Base-by-base conservation (phyloP, 2,113 vertebrate species). In the Gila orcuttii region DNA sequence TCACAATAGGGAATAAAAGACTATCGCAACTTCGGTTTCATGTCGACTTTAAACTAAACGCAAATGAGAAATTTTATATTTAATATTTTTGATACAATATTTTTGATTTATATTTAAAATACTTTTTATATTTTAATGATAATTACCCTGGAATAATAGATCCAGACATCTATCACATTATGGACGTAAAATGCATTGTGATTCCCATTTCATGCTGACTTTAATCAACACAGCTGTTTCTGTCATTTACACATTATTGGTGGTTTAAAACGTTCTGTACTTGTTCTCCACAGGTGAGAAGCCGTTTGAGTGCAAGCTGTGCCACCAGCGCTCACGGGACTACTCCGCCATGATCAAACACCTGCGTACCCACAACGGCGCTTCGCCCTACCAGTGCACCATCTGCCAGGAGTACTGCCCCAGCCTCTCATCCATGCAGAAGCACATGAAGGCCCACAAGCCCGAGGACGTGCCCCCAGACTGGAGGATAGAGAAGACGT, bases 261-360 rank as follows among this genome's bases (percentile, higher is more conserved):
- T 57, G 25, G 33, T 45, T 36, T 52, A 28, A 79, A 68, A 50
- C n/a, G 3, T 36, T 15, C 69, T 4, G 60, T 8, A 21, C 55
- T 50, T 55, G 39, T 80, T 2, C 52, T 52, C 66, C 7, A 0
- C 94, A 99, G 98, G 98, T n/a, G 98, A 99, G 95, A 99, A 99
- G 95, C 98, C 98, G 86, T 99, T 99, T 2, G 98, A 99, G 94
- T 99, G 98, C 89, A 99, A 99, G 90, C 95, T 99, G 88, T 99
- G 98, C 93, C 98, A 99, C 95, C 98, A 99, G 93, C 96, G 98
- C 68, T 99, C 98, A 83, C 95, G 98, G 91, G 98, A 99, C 94
- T 99, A 99, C 95, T 99, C 98, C 0, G 98, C 98, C 88, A 99
- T 99, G 98, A 99, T 99, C 93, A 99, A 99, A 92, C 98, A 99